Conservation (phyloP, 2,888 invertebrate genomes). For the Macrosoma leucophasiata region DNA sequence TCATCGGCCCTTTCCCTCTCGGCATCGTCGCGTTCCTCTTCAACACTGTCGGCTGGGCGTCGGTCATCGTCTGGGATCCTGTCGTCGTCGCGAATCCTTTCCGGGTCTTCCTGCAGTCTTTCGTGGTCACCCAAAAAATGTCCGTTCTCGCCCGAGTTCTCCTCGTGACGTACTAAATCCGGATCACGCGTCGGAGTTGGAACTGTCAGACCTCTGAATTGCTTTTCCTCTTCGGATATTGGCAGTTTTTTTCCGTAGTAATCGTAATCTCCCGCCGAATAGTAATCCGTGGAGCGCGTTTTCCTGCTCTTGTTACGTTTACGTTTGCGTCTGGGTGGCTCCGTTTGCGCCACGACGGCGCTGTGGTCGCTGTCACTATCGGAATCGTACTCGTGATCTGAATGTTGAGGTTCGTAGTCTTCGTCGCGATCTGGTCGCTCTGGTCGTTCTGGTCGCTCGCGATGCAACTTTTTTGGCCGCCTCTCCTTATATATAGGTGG, state of each 20-base stretch:
- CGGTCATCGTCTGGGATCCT: conserved; percentile 28
- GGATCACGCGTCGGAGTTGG: conserved; percentile 55
- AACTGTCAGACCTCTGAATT: conserved; percentile 41
- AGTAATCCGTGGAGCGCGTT: conserved; percentile 41
- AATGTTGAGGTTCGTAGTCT: conserved; percentile 32
- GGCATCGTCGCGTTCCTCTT: conserved; percentile 29
- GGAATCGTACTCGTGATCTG: conserved; percentile 27
- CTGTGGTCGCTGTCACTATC: conserved; percentile 48
- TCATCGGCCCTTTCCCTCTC: conserved; percentile 28
- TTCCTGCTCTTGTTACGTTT: conserved; percentile 46
- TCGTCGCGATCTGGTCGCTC: conserved; percentile 36
- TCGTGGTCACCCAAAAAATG: conserved; percentile 53
- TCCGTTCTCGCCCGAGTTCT: conserved; percentile 29
- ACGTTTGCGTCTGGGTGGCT: conserved; percentile 44
- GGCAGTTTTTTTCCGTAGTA: conserved; percentile 55
- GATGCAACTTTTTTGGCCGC: conserved; percentile 59
- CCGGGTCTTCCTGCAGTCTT: conserved; percentile 47
- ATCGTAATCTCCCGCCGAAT: conserved; percentile 51
- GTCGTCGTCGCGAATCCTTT: conserved; percentile 29
- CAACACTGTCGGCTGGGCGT: conserved; percentile 28
- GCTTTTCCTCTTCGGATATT: conserved; percentile 54
- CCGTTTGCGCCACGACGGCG: conserved; percentile 36
- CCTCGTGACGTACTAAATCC: conserved; percentile 48
- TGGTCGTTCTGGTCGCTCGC: conserved; percentile 37
- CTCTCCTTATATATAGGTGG: conserved; percentile 67